Evolutionary conservation across 2,888 invertebrate genomes (phyloP).

Genomic region (Dione vanillae): DNA sequence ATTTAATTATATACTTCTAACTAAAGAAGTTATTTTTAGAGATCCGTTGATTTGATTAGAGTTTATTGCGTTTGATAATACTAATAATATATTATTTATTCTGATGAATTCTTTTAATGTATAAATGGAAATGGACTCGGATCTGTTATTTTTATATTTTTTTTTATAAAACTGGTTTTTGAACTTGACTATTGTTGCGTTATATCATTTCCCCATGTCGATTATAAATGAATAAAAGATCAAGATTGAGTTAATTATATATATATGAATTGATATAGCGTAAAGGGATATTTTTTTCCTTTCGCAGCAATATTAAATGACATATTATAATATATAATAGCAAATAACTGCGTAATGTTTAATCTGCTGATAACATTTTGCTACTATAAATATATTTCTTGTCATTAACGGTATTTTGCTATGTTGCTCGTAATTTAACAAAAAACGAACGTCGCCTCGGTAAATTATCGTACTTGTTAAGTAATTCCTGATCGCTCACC

Average conservation of each 20-base stretch:
- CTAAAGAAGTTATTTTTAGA: too few relatives aligned
- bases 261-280: background rate
- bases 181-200: too few relatives aligned
- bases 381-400: slow-evolving; percentile 16
- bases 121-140: background rate
- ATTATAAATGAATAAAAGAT: too few relatives aligned
- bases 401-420: slow-evolving; percentile 14
- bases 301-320: too few relatives aligned
- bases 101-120: background rate
- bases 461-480: slow-evolving; percentile 7
- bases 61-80: background rate
- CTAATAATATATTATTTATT: background rate
- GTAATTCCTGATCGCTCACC: background rate
- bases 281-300: background rate
- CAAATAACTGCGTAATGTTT: background rate
- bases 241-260: background rate
- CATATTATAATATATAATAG: too few relatives aligned
- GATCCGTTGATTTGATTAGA: too few relatives aligned
- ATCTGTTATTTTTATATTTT: too few relatives aligned
- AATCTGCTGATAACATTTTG: slow-evolving; percentile 1
- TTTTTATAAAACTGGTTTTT: too few relatives aligned
- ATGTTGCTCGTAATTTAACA: slow-evolving; percentile 12
- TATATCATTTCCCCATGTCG: too few relatives aligned
- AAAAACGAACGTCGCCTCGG: slow-evolving; percentile 1
- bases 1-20: too few relatives aligned